Evolutionary conservation across 2,888 invertebrate genomes (phyloP).

Genomic region (Sicus ferrugineus): DNA sequence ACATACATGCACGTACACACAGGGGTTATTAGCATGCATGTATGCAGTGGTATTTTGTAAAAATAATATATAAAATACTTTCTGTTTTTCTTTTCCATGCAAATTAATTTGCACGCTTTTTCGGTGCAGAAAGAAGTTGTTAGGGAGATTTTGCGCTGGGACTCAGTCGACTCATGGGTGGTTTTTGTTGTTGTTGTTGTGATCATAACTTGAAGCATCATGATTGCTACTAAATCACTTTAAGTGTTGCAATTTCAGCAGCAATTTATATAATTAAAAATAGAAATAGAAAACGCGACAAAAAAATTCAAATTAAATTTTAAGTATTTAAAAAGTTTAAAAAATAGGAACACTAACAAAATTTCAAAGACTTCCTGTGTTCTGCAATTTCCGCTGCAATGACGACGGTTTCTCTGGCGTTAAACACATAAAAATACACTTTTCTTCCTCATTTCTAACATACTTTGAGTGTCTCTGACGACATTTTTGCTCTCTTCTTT

Average conservation of each 20-base stretch:
- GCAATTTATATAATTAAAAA: no score
- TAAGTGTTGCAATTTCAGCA: no score
- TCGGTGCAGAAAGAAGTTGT: not conserved
- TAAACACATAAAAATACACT: not conserved
- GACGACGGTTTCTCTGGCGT: not conserved
- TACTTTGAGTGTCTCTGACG: not conserved
- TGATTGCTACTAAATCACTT: no score
- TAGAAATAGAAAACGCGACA: no score
- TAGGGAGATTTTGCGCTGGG: not conserved
- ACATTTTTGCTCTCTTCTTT: not conserved
- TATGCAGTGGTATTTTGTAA: not conserved
- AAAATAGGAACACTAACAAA: no score
- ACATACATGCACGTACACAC: not conserved
- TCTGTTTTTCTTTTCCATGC: conserved; percentile 18
- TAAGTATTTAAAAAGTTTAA: no score
- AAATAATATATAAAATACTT: not conserved
- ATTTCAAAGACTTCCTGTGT: no score
- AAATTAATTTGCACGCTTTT: conserved; percentile 22
- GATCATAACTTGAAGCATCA: no score
- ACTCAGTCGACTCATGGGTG: not conserved
- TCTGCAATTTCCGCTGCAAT: no score
- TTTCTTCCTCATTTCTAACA: not conserved
- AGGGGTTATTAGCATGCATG: conserved; percentile 10
- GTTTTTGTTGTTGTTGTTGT: not conserved
- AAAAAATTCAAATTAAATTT: no score